Evolutionary conservation across 2,888 invertebrate species (phyloP).

Genomic region (Nemotelus pantherinus): DNA sequence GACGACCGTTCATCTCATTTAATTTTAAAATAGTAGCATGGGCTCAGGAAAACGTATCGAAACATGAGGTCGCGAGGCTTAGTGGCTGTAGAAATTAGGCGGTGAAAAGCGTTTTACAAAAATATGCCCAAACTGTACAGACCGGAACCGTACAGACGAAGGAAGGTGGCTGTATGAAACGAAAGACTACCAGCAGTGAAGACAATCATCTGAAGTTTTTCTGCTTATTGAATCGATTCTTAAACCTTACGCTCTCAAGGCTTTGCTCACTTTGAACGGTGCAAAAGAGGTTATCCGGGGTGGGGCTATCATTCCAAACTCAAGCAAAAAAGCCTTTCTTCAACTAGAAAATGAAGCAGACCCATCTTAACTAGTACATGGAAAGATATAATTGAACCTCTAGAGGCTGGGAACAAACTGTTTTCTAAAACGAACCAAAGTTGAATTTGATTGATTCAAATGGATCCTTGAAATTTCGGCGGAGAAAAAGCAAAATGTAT

Average conservation of each 20-base stretch:
- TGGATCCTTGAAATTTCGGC: too few relatives aligned
- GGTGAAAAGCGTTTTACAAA: not conserved
- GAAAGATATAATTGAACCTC: not conserved
- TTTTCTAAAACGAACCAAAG: too few relatives aligned
- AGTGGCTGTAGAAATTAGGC: not conserved
- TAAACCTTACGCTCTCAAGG: not conserved
- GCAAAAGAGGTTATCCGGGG: not conserved
- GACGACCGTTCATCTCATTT: conserved; percentile 91
- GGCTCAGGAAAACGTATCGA: not conserved
- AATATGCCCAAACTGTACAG: conserved; percentile 1
- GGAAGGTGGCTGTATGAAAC: not conserved
- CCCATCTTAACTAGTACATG: not conserved
- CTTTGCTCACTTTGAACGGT: not conserved
- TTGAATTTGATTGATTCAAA: too few relatives aligned
- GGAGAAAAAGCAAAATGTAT: too few relatives aligned
- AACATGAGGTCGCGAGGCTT: not conserved
- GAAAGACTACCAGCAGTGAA: not conserved
- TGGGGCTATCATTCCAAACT: not conserved
- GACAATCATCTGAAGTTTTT: not conserved
- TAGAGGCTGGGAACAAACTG: not conserved
- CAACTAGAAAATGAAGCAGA: too few relatives aligned
- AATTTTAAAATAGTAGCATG: conserved; percentile 44
- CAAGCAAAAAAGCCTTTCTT: not conserved
- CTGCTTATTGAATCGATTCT: not conserved
- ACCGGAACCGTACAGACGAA: not conserved